phyloP scores from a whole-genome alignment of 2,888 invertebrate species.

The Leptothorax acervorum region DNA sequence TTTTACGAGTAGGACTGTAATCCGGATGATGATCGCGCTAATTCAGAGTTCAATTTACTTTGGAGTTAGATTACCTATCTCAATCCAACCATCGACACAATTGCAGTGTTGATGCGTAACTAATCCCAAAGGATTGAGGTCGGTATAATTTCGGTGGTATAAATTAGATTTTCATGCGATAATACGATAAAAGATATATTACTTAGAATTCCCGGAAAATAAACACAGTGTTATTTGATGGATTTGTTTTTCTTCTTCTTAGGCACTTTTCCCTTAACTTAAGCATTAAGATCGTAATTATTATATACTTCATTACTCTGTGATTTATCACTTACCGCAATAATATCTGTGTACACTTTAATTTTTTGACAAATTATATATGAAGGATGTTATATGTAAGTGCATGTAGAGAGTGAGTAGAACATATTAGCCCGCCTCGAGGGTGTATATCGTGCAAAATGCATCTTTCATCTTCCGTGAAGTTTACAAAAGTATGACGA shows the following conservation, averaged over 20 bases:
- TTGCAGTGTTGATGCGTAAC: neutral
- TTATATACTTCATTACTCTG: neutral
- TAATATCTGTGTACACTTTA: neutral
- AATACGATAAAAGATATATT: neutral
- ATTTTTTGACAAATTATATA: neutral
- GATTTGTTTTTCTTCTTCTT: neutral
- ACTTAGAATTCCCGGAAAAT: neutral
- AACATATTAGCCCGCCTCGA: neutral
- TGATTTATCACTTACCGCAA: neutral
- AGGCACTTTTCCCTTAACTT: neutral
- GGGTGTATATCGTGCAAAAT: neutral
- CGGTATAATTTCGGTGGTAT: neutral
- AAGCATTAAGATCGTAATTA: neutral
- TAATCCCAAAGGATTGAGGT: neutral
- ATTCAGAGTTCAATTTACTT: slow-evolving; percentile 18
- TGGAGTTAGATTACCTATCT: slow-evolving; percentile 10
- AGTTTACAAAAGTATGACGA: slow-evolving; percentile 3
- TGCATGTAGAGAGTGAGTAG: neutral
- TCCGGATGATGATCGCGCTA: neutral
- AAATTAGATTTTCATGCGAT: neutral
- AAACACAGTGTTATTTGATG: neutral
- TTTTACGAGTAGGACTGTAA: neutral
- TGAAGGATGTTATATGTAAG: neutral
- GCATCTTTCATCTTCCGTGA: slow-evolving; percentile 1
- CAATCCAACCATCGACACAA: neutral